These are phyloP conservation scores for Pegea sp. DNA, from an alignment of 23 tunicate species.

Conservation along the genomic window DNA sequence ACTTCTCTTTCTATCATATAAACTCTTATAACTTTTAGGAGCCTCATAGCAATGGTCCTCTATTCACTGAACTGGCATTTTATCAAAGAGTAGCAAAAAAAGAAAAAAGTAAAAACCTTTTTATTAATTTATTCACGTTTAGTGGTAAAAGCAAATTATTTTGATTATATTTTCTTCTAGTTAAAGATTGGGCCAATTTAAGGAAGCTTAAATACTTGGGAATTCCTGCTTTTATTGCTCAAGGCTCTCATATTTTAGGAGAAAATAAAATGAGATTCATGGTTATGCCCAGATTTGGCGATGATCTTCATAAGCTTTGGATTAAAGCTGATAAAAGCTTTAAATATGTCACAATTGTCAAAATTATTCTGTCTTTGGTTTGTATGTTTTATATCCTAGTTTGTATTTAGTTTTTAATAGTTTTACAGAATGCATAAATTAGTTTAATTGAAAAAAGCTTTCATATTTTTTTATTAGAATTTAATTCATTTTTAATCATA, in stretches of 20 bases:
- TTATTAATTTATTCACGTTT: not conserved
- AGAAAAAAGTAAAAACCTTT: constrained; percentile 27
- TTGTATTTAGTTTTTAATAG: not conserved
- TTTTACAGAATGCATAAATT: too few relatives aligned
- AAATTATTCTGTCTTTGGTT: constrained; percentile 69
- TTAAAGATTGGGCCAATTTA: constrained; percentile 30
- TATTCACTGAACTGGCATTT: constrained; percentile 66
- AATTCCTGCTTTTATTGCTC: constrained; percentile 56
- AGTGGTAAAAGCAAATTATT: not conserved
- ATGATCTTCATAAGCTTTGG: constrained; percentile 79
- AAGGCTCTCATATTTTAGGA: constrained; percentile 33
- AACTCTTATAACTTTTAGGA: constrained; percentile 45
- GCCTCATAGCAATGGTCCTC: constrained; percentile 83
- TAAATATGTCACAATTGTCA: constrained; percentile 26
- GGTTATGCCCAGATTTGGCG: constrained; percentile 96
- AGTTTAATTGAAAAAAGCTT: too few relatives aligned
- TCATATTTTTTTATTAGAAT: too few relatives aligned
- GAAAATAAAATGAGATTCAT: constrained; percentile 63
- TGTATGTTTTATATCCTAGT: too few relatives aligned
- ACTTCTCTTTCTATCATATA: too few relatives aligned
- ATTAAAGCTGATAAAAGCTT: constrained; percentile 45
- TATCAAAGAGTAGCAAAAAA: constrained; percentile 68
- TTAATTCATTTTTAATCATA: too few relatives aligned
- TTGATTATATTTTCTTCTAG: constrained; percentile 7
- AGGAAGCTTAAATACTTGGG: constrained; percentile 25